Evolutionary conservation across 2,888 invertebrate genomes (phyloP), one percentile per base, ranked within the genome.

Genomic region (Serrognathus titanus): DNA sequence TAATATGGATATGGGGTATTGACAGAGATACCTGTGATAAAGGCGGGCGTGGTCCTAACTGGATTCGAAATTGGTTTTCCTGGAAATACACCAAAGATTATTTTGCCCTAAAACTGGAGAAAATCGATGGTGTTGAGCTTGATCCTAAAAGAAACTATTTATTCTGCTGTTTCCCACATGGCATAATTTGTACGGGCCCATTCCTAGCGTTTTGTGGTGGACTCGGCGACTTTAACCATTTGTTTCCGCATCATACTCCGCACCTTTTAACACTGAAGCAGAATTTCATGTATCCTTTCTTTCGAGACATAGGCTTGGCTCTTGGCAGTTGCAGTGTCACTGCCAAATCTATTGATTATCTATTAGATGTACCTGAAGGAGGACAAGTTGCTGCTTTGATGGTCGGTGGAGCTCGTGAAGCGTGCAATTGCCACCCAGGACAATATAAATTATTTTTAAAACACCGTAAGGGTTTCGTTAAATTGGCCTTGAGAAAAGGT

Each of bases 101-200:
- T 73, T 97, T 97, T 70, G 97, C 97, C 0, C 79, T 93, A 16
- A 84, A 84, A 57, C 78, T 97, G 43, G 85, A 92, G 1, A 93
- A 94, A 75, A 84, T 92, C 0, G 94, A 94, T 73, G 94, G 92
- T 0, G 85, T 81, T 0, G 91, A 96, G 2, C 73, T 97, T 53
- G 87, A 91, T 67, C 87, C 94, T 0, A 79, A 84, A 36, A 85
- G 81, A 66, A 94, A 94, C 76, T 97, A 97, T 72, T 80, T 97
- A 13, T 84, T 94, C 59, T 92, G 94, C 5, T 85, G 86, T 58
- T 96, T 93, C 76, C 97, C 97, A 0, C 97, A 98, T 76, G 97
- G 97, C 1, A 67, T 76, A 61, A 80, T 97, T 11, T 88, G 90
- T 48, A 83, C 87, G 20, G 94, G 96, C 0, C 84, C 87, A 0